Percentiles rank a stretch among this genome's conserved stretches.
Conservation (phyloP, 2,888 invertebrate species). For the Apocheima hispidaria region DNA sequence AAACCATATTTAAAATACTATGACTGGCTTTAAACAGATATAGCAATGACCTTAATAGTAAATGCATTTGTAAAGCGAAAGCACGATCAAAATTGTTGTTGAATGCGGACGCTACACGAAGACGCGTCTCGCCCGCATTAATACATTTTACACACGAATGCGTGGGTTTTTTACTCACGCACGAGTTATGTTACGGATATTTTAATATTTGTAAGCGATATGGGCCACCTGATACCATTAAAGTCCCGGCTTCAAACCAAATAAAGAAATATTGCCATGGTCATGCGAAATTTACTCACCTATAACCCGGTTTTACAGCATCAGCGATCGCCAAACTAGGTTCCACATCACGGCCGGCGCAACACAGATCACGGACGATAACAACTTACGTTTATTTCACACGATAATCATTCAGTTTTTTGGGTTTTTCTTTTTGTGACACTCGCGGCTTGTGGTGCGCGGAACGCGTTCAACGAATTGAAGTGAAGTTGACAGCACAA, state of each 20-base stretch:
- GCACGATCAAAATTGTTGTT: slow-evolving; percentile 10
- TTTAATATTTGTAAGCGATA: slow-evolving; percentile 46
- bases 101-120: slow-evolving; percentile 10
- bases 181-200: slow-evolving; percentile 19
- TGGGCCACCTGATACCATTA: slow-evolving; percentile 70
- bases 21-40: neutral
- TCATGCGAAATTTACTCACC: slow-evolving; percentile 63
- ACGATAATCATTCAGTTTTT: slow-evolving; percentile 71
- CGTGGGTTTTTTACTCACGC: slow-evolving; percentile 24
- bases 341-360: slow-evolving; percentile 68
- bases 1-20: neutral
- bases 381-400: slow-evolving; percentile 73
- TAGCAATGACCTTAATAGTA: slow-evolving; percentile 16
- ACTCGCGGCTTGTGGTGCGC: slow-evolving; percentile 64
- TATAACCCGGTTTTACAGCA: slow-evolving; percentile 59
- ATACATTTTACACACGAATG: slow-evolving; percentile 10
- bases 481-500: slow-evolving; percentile 13
- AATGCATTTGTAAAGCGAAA: slow-evolving; percentile 9
- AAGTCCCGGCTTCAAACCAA: slow-evolving; percentile 70
- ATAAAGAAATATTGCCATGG: slow-evolving; percentile 74
- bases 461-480: slow-evolving; percentile 58
- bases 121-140: neutral
- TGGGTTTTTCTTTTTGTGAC: slow-evolving; percentile 56
- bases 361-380: slow-evolving; percentile 65
- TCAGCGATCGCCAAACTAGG: slow-evolving; percentile 53